phyloP scores from a whole-genome alignment of 2,888 invertebrate species.

The Mesodorylaimus sp. region DNA sequence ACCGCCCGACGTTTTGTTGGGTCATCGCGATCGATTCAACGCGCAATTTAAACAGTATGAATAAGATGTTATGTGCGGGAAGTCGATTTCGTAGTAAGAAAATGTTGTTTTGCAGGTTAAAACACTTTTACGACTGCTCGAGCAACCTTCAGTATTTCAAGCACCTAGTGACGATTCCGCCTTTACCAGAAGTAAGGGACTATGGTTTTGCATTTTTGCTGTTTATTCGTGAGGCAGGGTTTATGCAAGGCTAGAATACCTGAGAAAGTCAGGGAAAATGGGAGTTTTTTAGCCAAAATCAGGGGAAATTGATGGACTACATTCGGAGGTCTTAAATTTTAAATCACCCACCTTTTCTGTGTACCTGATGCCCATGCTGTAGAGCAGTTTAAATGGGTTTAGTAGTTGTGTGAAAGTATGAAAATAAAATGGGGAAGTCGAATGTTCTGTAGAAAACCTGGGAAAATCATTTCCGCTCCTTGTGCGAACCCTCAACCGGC shows the following conservation, averaged over 20 bases:
- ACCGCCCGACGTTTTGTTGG: conserved; percentile 69
- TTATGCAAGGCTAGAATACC: too few species aligned
- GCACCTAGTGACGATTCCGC: conserved; percentile 75
- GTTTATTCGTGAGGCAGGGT: not conserved
- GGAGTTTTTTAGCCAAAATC: too few species aligned
- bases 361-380: too few species aligned
- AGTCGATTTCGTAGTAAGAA: not conserved
- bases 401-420: too few species aligned
- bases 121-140: conserved; percentile 76
- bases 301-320: too few species aligned
- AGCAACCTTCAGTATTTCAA: conserved; percentile 91
- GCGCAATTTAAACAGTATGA: conserved; percentile 57
- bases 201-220: not conserved
- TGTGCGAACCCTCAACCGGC: not conserved
- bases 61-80: not conserved
- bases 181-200: conserved; percentile 59
- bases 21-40: conserved; percentile 71
- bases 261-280: too few species aligned
- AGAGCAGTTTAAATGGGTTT: too few species aligned
- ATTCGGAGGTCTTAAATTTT: too few species aligned
- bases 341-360: too few species aligned
- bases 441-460: too few species aligned
- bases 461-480: not conserved
- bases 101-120: conserved; percentile 39
- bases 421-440: too few species aligned